Conservation (phyloP, 2,888 invertebrate species). For the Craniophora ligustri region DNA sequence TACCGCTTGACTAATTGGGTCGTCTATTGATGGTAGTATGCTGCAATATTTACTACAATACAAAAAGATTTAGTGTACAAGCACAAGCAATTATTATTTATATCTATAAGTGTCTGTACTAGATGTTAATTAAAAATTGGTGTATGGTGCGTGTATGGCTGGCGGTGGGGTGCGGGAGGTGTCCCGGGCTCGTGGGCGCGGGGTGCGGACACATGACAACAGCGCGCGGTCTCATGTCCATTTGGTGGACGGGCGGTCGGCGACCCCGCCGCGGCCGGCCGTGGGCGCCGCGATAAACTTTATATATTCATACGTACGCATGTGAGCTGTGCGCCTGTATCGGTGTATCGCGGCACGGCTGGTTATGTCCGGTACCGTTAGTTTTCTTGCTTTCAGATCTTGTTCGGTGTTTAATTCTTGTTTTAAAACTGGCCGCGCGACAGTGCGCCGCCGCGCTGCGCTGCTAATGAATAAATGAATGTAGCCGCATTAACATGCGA, state of each 20-base stretch:
- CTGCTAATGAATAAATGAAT: slow-evolving; percentile 54
- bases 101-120: background rate
- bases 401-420: slow-evolving; percentile 68
- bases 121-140: slow-evolving; percentile 36
- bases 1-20: too few species aligned
- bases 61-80: too few species aligned
- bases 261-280: slow-evolving; percentile 46
- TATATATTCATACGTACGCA: slow-evolving; percentile 56
- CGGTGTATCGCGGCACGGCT: slow-evolving; percentile 54
- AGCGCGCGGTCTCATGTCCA: slow-evolving; percentile 56
- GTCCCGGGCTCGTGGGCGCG: slow-evolving; percentile 6
- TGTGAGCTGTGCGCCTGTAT: slow-evolving; percentile 41
- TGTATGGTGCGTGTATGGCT: slow-evolving; percentile 12
- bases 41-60: too few species aligned
- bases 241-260: slow-evolving; percentile 60
- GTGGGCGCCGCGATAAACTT: slow-evolving; percentile 55
- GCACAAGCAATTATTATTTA: too few species aligned
- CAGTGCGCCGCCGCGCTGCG: slow-evolving; percentile 46
- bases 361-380: slow-evolving; percentile 70
- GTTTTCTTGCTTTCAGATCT: slow-evolving; percentile 74
- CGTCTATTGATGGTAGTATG: background rate
- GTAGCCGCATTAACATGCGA: slow-evolving; percentile 49
- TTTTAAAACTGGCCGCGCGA: slow-evolving; percentile 61
- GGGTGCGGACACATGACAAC: slow-evolving; percentile 52
- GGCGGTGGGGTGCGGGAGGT: background rate